Evolutionary conservation across 2,888 invertebrate genomes (phyloP), one percentile per base, ranked within the genome.

Genomic region (Cremastinae sp.): DNA sequence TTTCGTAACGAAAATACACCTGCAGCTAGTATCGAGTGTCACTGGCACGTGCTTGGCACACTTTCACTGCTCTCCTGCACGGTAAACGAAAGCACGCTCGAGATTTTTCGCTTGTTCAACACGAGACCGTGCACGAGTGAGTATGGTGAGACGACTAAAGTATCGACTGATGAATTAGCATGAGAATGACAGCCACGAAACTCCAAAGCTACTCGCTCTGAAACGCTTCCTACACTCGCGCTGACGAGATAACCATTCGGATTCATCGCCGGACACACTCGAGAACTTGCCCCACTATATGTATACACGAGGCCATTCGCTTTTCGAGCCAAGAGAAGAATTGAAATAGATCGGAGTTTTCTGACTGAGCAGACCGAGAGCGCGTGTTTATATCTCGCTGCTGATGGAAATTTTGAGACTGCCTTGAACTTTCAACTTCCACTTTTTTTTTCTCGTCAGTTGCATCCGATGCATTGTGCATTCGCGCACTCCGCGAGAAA

Each of bases 51-150:
- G 20, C 22, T 54, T 8, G 10, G 12, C 8, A 7, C 22, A 68
- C 72, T 72, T 73, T 76, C 76, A 76, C 73, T 72, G n/a, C 43
- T 16, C 56, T 16, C 9, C 14, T 14, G 16, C 18, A 58, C 36
- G 45, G 20, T 36, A 59, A 53, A 8, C 45, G 12, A n/a, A 18
- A 64, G 53, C n/a, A 43, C 43, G 14, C 43, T 59, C 28, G 14
- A 9, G 41, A 4, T 10, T 36, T 58, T 54, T 20, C 14, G 28
- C 12, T 22, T 20, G 22, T 9, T 56, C 18, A 9, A 14, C 28
- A 9, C 18, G 18, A 22, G 4, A 14, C 8, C 36, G 56, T 7
- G 18, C 28, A 22, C 43, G 36, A 10, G 14, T 38, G 56, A 38
- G 9, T 8, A n/a, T 43, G 49, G 41, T 49, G 34, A 18, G 73